A percentile compares a stretch with the other conserved stretches of the same genome.
Conservation (phyloP, 1,140 invertebrate species). For the Dendrolimus kikuchii region DNA sequence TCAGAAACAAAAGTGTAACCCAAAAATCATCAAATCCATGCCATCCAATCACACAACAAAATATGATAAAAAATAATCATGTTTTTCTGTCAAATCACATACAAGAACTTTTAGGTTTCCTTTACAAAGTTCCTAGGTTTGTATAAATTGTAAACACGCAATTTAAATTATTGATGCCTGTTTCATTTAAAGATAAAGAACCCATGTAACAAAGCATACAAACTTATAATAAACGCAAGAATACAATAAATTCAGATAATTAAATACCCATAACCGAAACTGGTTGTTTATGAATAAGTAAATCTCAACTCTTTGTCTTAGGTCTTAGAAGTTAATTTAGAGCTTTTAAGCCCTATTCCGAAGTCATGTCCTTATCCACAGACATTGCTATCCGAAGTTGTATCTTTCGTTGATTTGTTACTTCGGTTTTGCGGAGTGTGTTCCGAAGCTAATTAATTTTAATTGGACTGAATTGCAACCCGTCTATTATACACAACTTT, state of each 20-base stretch:
- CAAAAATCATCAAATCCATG: too few species aligned
- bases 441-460: constrained; percentile 70
- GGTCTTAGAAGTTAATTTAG: constrained; percentile 35
- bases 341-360: constrained; percentile 17
- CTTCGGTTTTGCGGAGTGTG: constrained; percentile 49
- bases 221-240: not conserved
- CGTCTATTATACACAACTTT: constrained; percentile 42
- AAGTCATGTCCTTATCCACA: constrained; percentile 44
- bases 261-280: too few species aligned
- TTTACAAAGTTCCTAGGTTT: too few species aligned
- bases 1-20: too few species aligned
- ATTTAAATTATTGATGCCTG: too few species aligned
- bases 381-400: constrained; percentile 47
- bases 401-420: constrained; percentile 67
- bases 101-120: too few species aligned
- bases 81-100: too few species aligned
- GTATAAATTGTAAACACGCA: too few species aligned
- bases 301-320: constrained; percentile 27
- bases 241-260: not conserved
- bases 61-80: too few species aligned
- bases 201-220: not conserved
- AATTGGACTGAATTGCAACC: constrained; percentile 62
- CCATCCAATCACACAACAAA: too few species aligned
- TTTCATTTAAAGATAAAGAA: too few species aligned
- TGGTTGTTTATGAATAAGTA: too few species aligned